These are phyloP conservation scores for Cantharis rufa DNA, from an alignment of 2,888 invertebrate genomes.

Conservation along the genomic window DNA sequence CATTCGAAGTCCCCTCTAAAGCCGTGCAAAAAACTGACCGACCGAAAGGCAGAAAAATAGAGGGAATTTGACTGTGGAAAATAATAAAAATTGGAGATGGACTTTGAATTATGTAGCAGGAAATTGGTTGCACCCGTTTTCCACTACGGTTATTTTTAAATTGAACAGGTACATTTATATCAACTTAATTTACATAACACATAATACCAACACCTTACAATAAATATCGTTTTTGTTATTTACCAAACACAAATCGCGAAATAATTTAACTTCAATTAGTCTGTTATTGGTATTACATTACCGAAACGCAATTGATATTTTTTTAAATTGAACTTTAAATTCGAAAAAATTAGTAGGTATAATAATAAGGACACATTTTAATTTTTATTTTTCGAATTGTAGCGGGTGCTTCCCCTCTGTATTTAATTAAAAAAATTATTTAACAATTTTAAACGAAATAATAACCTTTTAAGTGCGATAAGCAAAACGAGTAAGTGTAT, in stretches of 20 bases:
- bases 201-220: neutral
- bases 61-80: slow-evolving; percentile 59
- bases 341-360: neutral
- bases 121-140: slow-evolving; percentile 42
- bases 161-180: neutral
- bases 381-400: neutral
- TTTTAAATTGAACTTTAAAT: neutral
- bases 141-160: slow-evolving; percentile 36
- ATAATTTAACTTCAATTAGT: neutral
- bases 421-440: neutral
- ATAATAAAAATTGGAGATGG: slow-evolving; percentile 59
- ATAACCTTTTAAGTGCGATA: neutral
- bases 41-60: slow-evolving; percentile 58
- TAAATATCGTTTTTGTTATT: neutral
- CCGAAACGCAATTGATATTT: neutral
- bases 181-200: neutral
- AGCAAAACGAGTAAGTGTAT: neutral
- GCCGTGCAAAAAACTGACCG: slow-evolving; percentile 54
- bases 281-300: too few relatives aligned
- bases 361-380: neutral
- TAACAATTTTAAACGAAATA: neutral
- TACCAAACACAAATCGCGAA: neutral
- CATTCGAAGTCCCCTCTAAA: slow-evolving; percentile 54
- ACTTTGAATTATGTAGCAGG: slow-evolving; percentile 59
- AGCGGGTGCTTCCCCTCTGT: neutral